These are phyloP conservation scores for Hephaestus fuliginosus DNA, from an alignment of 2,797 vertebrate species.

Conservation along the genomic window DNA sequence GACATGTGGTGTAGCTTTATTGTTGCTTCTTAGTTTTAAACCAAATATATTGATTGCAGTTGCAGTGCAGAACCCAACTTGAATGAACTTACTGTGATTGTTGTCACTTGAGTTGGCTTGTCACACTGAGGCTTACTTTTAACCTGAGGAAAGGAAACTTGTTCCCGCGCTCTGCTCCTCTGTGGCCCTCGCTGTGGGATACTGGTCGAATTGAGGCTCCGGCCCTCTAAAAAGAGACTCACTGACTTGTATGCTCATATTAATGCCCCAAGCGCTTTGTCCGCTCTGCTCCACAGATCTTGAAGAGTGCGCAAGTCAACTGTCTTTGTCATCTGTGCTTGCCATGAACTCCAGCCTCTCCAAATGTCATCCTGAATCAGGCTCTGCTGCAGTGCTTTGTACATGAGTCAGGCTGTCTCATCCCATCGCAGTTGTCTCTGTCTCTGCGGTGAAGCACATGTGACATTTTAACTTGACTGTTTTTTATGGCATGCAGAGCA, in stretches of 20 bases:
- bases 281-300: slow-evolving; percentile 56
- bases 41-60: neutral
- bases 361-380: slow-evolving; percentile 75
- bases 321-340: slow-evolving; percentile 59
- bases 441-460: slow-evolving; percentile 52
- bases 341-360: slow-evolving; percentile 52
- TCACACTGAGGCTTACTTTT: neutral
- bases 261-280: slow-evolving; percentile 48
- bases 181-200: slow-evolving; percentile 1
- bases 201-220: slow-evolving; percentile 13
- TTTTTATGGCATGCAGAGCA: slow-evolving; percentile 41
- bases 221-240: slow-evolving; percentile 41
- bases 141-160: slow-evolving; percentile 1
- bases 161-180: slow-evolving; percentile 8
- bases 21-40: neutral
- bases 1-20: neutral
- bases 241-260: slow-evolving; percentile 44
- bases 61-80: neutral
- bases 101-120: slow-evolving; percentile 8
- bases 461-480: slow-evolving; percentile 69
- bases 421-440: slow-evolving; percentile 52
- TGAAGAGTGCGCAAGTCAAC: slow-evolving; percentile 56
- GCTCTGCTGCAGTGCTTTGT: slow-evolving; percentile 61
- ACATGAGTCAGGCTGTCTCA: slow-evolving; percentile 70
- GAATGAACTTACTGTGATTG: neutral